Conservation (phyloP, 1,140 invertebrate genomes). For the Ips typographus region DNA sequence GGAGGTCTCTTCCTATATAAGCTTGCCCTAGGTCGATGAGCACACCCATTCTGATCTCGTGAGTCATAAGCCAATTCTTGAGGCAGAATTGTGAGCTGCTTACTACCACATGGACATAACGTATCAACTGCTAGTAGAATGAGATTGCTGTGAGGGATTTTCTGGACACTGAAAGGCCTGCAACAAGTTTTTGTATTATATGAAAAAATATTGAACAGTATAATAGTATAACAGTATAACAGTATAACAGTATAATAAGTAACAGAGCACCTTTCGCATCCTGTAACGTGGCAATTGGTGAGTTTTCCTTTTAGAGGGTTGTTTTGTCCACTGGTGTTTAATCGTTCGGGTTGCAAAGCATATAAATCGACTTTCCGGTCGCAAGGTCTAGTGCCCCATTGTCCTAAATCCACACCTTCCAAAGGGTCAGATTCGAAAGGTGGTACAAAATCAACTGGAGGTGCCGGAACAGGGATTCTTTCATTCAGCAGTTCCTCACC, state of each 20-base stretch:
- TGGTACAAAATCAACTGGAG: slow-evolving; percentile 46
- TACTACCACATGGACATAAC: slow-evolving; percentile 83
- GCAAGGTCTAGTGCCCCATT: slow-evolving; percentile 66
- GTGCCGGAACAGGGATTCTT: slow-evolving; percentile 43
- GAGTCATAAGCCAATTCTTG: slow-evolving; percentile 64
- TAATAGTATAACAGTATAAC: neutral
- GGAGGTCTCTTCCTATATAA: slow-evolving; percentile 65
- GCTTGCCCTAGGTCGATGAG: slow-evolving; percentile 48
- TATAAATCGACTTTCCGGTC: slow-evolving; percentile 87
- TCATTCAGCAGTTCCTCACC: slow-evolving; percentile 47
- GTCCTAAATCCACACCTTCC: slow-evolving; percentile 53
- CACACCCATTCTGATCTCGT: slow-evolving; percentile 43
- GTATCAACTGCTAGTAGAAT: slow-evolving; percentile 88
- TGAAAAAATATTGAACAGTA: neutral
- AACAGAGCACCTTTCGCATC: slow-evolving; percentile 76
- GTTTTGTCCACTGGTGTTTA: slow-evolving; percentile 74
- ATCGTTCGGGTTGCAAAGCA: slow-evolving; percentile 75
- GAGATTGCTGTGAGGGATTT: slow-evolving; percentile 88
- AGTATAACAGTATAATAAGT: neutral
- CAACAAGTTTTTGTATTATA: slow-evolving; percentile 12
- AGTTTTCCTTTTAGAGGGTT: slow-evolving; percentile 84
- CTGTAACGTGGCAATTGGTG: slow-evolving; percentile 85
- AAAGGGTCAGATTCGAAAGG: slow-evolving; percentile 52
- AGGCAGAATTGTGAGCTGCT: slow-evolving; percentile 77
- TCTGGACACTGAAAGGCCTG: slow-evolving; percentile 90